Conservation (phyloP, 2,888 invertebrate genomes). For the Calephelis perditalis region DNA sequence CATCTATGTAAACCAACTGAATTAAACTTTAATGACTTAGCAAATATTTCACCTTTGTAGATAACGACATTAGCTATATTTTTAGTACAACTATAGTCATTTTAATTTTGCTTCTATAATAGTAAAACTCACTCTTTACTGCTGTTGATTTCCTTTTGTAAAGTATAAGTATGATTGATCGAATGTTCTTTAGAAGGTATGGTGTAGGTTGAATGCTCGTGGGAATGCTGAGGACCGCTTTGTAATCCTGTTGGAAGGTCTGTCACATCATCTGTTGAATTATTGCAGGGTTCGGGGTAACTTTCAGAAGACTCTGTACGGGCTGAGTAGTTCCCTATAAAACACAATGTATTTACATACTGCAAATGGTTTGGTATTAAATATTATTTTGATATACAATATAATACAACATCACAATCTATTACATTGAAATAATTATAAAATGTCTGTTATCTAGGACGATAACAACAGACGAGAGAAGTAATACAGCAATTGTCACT, state of each 20-base stretch:
- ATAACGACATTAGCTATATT: too few relatives aligned
- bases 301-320: constrained; percentile 66
- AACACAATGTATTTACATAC: not conserved
- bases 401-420: too few relatives aligned
- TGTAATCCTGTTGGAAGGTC: constrained; percentile 48
- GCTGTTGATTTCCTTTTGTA: constrained; percentile 47
- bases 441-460: too few relatives aligned
- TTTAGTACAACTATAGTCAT: too few relatives aligned
- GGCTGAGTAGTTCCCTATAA: constrained; percentile 53
- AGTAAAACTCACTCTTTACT: constrained; percentile 55
- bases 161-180: constrained; percentile 47
- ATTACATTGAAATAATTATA: too few relatives aligned
- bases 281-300: constrained; percentile 69
- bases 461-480: too few relatives aligned
- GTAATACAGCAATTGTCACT: constrained; percentile 30
- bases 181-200: constrained; percentile 40
- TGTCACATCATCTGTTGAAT: constrained; percentile 59
- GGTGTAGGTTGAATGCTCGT: constrained; percentile 47
- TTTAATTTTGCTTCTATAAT: too few relatives aligned
- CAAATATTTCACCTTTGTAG: too few relatives aligned
- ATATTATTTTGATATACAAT: not conserved
- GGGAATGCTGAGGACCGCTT: constrained; percentile 31
- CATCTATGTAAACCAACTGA: too few relatives aligned
- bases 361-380: not conserved
- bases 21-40: too few relatives aligned